Conservation (phyloP, 2,797 vertebrate species). For the Emys orbicularis region DNA sequence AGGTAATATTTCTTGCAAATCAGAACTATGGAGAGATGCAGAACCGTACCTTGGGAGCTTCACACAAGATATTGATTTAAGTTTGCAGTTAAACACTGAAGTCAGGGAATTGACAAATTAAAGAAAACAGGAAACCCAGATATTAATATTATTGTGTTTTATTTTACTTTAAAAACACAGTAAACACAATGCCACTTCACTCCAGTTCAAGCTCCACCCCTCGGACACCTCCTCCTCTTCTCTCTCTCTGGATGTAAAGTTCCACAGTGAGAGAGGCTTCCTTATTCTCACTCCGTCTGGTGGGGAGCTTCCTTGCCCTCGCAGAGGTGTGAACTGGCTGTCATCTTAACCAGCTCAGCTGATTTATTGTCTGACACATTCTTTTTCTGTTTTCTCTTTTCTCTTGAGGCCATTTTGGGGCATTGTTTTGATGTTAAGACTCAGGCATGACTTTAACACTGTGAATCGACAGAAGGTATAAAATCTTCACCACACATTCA, state of each 20-base stretch:
- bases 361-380: not conserved
- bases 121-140: no score
- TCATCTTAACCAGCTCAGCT: not conserved
- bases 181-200: no score
- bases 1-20: no score
- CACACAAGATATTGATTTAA: no score
- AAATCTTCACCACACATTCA: not conserved
- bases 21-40: no score
- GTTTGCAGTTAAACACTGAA: no score
- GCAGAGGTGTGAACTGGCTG: not conserved
- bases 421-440: not conserved
- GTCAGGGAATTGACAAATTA: no score
- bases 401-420: not conserved
- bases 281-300: not conserved
- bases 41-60: no score
- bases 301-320: not conserved
- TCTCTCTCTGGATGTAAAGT: not conserved
- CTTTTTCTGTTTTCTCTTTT: not conserved
- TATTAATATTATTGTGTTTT: no score
- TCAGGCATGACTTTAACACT: not conserved
- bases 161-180: no score
- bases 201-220: no score
- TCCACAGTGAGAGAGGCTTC: not conserved
- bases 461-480: not conserved
- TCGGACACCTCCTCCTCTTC: no score